Base-by-base conservation (phyloP, 2,888 invertebrate species). In the Lasioglossum villosulum region DNA sequence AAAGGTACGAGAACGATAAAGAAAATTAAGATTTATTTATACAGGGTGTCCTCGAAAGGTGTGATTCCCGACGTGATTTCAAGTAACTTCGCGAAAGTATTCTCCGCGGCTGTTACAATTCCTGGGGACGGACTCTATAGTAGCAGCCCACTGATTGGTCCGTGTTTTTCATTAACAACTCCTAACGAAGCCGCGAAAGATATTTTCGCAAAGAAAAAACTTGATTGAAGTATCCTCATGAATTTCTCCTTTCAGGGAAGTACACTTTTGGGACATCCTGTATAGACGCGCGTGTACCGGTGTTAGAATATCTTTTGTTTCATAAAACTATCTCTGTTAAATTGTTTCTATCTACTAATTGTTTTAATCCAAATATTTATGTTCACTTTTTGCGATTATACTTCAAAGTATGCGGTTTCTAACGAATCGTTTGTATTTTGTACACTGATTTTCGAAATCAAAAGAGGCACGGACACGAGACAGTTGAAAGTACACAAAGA, bases 401-500 rank as follows among this genome's bases (percentile, higher is more conserved):
- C n/a, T n/a, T n/a, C n/a, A n/a, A 56, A 70, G 30, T 70, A 48
- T 37, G n/a, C 48, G 59, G 48, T 79, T 39, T 27, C 4, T 5
- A 27, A 14, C 42, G 19, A 12, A 56, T 71, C 52, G 34, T 37
- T 48, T 6, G 4, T 23, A 74, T 48, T 66, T 12, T 19, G n/a
- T 37, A 37, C 8, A 39, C 48, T 70, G 10, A 37, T 77, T 77
- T 70, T 16, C 78, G 75, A 82, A 71, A 70, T 37, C 27, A 23
- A n/a, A 66, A n/a, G 27, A 63, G 27, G 72, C 34, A 42, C 70
- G 23, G 42, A 75, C n/a, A 75, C 52, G 74, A 75, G 48, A 68
- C 56, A 85, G 83, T 70, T 66, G 73, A 78, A 81, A 80, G 78
- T 81, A 84, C 77, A 56, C 70, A 63, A 59, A 81, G 70, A 75